These are phyloP conservation scores for Orthonevra nobilis DNA, from an alignment of 2,888 invertebrate genomes.

Conservation along the genomic window DNA sequence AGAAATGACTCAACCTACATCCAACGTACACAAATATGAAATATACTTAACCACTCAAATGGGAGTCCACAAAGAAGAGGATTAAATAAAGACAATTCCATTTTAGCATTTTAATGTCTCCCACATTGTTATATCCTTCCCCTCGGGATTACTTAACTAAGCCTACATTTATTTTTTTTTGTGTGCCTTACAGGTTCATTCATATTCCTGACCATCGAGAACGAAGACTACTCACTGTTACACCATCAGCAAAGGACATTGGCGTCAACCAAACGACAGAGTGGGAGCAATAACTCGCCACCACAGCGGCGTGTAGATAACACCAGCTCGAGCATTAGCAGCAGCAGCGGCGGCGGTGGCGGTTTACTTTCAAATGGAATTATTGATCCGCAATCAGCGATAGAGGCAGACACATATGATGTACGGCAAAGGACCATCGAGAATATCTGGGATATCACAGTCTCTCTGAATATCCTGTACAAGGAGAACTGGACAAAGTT, in stretches of 20 bases:
- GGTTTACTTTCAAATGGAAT: slow-evolving; percentile 69
- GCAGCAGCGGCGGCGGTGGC: slow-evolving; percentile 55
- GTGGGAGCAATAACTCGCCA: slow-evolving; percentile 73
- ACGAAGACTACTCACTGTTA: slow-evolving; percentile 78
- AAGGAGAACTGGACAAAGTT: slow-evolving; percentile 93
- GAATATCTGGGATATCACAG: slow-evolving; percentile 95
- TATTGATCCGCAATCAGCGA: slow-evolving; percentile 76
- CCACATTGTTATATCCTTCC: slow-evolving; percentile 27
- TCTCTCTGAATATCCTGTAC: slow-evolving; percentile 92
- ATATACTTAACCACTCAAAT: no score
- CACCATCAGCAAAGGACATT: slow-evolving; percentile 82
- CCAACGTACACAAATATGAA: no score
- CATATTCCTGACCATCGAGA: slow-evolving; percentile 91
- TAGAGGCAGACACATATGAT: slow-evolving; percentile 81
- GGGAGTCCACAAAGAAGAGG: slow-evolving; percentile 12
- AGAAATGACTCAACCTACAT: no score
- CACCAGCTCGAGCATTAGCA: slow-evolving; percentile 34
- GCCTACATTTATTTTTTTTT: slow-evolving; percentile 18
- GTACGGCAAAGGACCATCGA: slow-evolving; percentile 88
- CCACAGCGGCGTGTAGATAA: slow-evolving; percentile 62
- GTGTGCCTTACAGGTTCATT: slow-evolving; percentile 84
- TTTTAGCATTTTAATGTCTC: slow-evolving; percentile 41
- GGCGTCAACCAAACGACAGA: slow-evolving; percentile 81
- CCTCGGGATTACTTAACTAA: slow-evolving; percentile 1
- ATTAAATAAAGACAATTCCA: slow-evolving; percentile 50